Evolutionary conservation across 1,140 invertebrate species (phyloP), one percentile per base, ranked within the genome.

Genomic region (Ips typographus): DNA sequence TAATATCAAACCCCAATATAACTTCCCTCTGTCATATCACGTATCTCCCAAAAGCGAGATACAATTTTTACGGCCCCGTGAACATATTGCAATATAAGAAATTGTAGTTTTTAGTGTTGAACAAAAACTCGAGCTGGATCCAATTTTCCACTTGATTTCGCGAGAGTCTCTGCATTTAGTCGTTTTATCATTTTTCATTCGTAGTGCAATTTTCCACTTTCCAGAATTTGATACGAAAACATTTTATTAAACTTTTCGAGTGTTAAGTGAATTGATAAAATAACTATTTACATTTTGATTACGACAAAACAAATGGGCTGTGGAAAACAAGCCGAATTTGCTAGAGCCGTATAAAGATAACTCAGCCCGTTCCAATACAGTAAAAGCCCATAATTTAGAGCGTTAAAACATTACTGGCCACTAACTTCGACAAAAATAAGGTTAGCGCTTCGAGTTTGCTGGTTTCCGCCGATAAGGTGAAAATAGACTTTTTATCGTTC

Each of bases 81-180:
- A 64, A 70, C 68, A 62, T 70, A 70, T 70, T 64, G 68, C 68
- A 64, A 70, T 70, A 70, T 70, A 70, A 58, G 66, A 70, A 70
- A 64, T 70, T 70, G 68, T 70, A 70, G 68, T 70, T 64, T 70
- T 70, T 70, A 52, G 68, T 64, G 52, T 42, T 63, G 53, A 52
- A 70, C 60, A 70, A 70, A 70, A 69, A 70, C 36, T 70, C 53
- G 55, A 52, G 44, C 61, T 8, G 37, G 41, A 70, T 70, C 61
- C 68, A 64, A 70, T 70, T 70, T 70, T 53, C 64, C 49, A 49
- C 42, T 49, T 62, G 60, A 62, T 62, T 62, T 62, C 65, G 42
- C 7, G 47, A 40, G 38, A 55, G 39, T 41, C 40, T 53, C 7
- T 38, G 39, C 60, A 22, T 51, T 63, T 63, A 40, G 6, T 6